phyloP scores from a whole-genome alignment of 1,140 invertebrate genomes.

The Xylocopa sonorina region DNA sequence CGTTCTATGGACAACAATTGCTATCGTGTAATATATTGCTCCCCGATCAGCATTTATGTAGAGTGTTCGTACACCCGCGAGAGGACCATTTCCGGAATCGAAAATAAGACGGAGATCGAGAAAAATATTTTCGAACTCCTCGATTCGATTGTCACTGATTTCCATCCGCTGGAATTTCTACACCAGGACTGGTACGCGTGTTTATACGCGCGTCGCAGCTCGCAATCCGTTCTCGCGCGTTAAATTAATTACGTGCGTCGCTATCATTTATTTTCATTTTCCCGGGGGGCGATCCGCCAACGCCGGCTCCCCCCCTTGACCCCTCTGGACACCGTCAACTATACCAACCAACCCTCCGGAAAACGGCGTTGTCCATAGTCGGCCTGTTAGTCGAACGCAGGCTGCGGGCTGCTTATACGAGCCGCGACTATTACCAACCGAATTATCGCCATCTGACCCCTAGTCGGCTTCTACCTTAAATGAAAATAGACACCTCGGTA shows the following conservation, averaged over 20 bases:
- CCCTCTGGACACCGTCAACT: neutral
- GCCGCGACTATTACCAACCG: constrained; percentile 59
- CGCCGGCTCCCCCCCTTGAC: neutral
- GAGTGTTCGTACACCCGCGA: constrained; percentile 30
- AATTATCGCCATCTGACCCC: constrained; percentile 64
- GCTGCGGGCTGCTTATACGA: constrained; percentile 49
- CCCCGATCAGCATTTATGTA: neutral
- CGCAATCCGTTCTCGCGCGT: constrained; percentile 74
- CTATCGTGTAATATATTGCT: constrained; percentile 18
- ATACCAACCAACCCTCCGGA: neutral
- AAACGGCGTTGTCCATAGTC: constrained; percentile 19
- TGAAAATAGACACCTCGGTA: constrained; percentile 64
- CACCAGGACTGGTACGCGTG: too few species aligned
- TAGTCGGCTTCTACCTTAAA: constrained; percentile 56
- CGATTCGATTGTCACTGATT: too few species aligned
- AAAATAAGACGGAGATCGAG: too few species aligned
- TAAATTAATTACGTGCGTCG: constrained; percentile 79
- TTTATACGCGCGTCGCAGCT: constrained; percentile 54
- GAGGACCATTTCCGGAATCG: too few species aligned
- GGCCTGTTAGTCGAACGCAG: constrained; percentile 51
- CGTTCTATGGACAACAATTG: neutral
- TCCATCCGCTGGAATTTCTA: too few species aligned
- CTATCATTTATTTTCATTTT: constrained; percentile 81
- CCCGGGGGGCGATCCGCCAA: constrained; percentile 67
- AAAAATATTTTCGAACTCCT: too few species aligned